Base-by-base conservation (phyloP, 2,113 vertebrate genomes). In the Coptodon bakossiorum region DNA sequence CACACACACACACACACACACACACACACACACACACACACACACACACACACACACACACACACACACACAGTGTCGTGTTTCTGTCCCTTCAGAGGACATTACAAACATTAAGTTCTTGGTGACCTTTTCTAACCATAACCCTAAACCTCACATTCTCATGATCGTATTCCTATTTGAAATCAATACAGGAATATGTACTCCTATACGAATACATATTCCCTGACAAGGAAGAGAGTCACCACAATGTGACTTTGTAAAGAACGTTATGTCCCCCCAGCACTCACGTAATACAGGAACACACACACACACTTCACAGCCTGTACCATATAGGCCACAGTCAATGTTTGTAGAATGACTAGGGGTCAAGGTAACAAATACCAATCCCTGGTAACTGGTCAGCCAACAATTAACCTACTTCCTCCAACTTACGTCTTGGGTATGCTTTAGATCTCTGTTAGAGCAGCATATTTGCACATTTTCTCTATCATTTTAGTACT, bases 301-400 rank as follows among this genome's bases (percentile, higher is more conserved):
- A n/a, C 9, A 71, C 19, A 29, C 9, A 68, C 19, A 48, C 52
- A 45, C 84, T 82, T 86, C 80, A 43, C 52, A 84, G 89, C n/a
- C 59, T 59, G 36, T 80, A 48, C 66, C 82, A 81, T 63, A 12
- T 2, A 34, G 61, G 7, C 43, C 10, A 27, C n/a, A 82, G n/a
- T 31, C 43, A 61, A n/a, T 95, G 93, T 96, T 96, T 96, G 95
- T 54, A 91, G 90, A 95, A 84, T 54, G 54, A 82, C 78, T 38
- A 38, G 80, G 90, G 95, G 94, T 96, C 94, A 96, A 95, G 94
- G 95, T 95, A 94, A 96, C 94, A 89, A 93, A 93, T 52, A 88
- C 89, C 92, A 94, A 94, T 84, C 31, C 53, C 82, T 43, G 80
- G 78, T 92, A 91, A 88, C 91, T 85, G 57, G 73, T 80, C 84